A percentile compares a stretch with the other conserved stretches of the same genome.
phyloP scores from a whole-genome alignment of 2,113 vertebrate species.

The Periophthalmodon schlosseri region DNA sequence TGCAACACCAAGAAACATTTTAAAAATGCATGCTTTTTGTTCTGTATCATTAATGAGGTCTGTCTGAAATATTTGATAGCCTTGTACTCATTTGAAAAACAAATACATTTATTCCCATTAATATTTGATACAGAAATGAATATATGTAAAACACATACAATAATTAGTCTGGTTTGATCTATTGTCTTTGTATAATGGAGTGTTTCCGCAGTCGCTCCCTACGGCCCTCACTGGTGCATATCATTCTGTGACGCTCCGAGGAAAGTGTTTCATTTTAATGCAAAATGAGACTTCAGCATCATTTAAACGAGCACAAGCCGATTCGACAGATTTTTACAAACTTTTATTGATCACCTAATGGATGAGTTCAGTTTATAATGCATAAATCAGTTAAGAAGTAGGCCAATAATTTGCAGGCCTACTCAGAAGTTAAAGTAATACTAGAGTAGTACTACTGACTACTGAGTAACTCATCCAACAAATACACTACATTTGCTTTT shows the following conservation, averaged over 20 bases:
- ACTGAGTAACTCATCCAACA: neutral
- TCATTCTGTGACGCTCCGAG: constrained; percentile 67
- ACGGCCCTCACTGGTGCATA: constrained; percentile 58
- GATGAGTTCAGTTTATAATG: neutral
- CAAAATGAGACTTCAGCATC: constrained; percentile 66
- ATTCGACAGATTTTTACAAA: constrained; percentile 17
- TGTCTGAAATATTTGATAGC: constrained; percentile 76
- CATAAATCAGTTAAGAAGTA: neutral
- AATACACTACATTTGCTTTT: neutral
- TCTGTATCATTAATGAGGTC: constrained; percentile 75
- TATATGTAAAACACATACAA: constrained; percentile 79
- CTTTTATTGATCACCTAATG: constrained; percentile 1
- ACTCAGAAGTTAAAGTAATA: neutral
- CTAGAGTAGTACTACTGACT: neutral
- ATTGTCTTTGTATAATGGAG: constrained; percentile 71
- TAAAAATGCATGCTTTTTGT: constrained; percentile 77
- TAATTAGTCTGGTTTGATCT: constrained; percentile 79
- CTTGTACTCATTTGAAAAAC: constrained; percentile 73
- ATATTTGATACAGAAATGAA: constrained; percentile 78
- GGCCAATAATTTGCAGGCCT: neutral
- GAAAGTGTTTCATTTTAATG: constrained; percentile 69
- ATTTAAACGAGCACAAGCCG: constrained; percentile 47
- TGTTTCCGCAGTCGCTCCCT: constrained; percentile 61
- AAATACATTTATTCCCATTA: constrained; percentile 76
- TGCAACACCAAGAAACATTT: constrained; percentile 41